Conservation (phyloP, 2,888 invertebrate genomes). For the Hartigia nigra region DNA sequence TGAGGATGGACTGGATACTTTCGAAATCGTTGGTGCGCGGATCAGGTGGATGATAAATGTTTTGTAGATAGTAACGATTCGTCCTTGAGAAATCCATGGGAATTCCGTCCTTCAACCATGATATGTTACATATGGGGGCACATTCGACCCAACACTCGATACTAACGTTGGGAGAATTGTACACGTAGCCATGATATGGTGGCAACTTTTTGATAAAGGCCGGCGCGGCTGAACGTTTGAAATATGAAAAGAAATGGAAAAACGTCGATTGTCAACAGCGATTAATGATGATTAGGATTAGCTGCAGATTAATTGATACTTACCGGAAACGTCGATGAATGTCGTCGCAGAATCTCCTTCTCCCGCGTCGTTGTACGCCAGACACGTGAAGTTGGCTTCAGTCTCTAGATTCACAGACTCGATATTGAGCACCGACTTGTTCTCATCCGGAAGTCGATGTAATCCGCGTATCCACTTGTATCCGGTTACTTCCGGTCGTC, state of each 20-base stretch:
- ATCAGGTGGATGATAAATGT: conserved; percentile 77
- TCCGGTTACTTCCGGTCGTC: conserved; percentile 80
- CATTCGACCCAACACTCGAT: conserved; percentile 91
- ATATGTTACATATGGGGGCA: conserved; percentile 84
- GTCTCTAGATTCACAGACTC: conserved; percentile 87
- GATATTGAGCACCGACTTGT: conserved; percentile 81
- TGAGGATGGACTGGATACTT: conserved; percentile 87
- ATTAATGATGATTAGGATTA: conserved; percentile 38
- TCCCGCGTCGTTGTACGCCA: conserved; percentile 87
- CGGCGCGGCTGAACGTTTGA: conserved; percentile 77
- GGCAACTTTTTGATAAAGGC: conserved; percentile 86
- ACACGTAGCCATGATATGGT: conserved; percentile 83
- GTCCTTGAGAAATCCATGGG: conserved; percentile 72
- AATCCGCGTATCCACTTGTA: conserved; percentile 87
- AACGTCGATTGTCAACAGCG: conserved; percentile 53
- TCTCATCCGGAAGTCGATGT: conserved; percentile 79
- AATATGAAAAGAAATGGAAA: conserved; percentile 20
- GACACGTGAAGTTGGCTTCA: conserved; percentile 90
- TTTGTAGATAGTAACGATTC: conserved; percentile 76
- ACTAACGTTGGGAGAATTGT: conserved; percentile 75
- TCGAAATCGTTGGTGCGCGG: conserved; percentile 87
- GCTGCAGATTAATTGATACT: conserved; percentile 38
- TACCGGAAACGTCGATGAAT: conserved; percentile 78
- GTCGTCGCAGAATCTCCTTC: conserved; percentile 77
- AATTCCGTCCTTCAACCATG: conserved; percentile 85